Evolutionary conservation across 2,888 invertebrate genomes (phyloP).

Genomic region (Helleia helle): DNA sequence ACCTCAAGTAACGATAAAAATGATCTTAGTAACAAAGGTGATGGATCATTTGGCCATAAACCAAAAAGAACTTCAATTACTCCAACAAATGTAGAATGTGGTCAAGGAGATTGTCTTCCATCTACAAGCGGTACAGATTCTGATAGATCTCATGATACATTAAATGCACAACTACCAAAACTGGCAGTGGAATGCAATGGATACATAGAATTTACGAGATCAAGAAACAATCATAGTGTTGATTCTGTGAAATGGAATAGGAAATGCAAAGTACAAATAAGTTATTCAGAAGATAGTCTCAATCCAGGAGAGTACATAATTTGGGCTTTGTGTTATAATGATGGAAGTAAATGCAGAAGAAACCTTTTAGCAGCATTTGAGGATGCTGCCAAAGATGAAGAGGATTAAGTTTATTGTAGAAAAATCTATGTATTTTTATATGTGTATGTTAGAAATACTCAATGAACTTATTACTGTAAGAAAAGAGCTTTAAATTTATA

Average conservation of each 20-base stretch:
- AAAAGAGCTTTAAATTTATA: too few species aligned
- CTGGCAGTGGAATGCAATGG: conserved; percentile 62
- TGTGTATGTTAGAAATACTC: conserved; percentile 16
- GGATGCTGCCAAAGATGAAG: conserved; percentile 42
- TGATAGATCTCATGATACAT: conserved; percentile 46
- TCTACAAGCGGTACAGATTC: conserved; percentile 57
- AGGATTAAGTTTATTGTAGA: neutral
- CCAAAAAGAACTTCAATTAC: conserved; percentile 29
- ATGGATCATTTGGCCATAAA: conserved; percentile 28
- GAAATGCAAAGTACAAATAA: conserved; percentile 76
- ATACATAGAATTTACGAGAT: conserved; percentile 55
- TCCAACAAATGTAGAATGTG: conserved; percentile 53
- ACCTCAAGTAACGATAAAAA: conserved; percentile 27
- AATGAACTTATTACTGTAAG: too few species aligned
- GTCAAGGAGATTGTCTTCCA: conserved; percentile 63
- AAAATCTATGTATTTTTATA: neutral
- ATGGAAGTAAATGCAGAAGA: conserved; percentile 73
- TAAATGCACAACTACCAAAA: conserved; percentile 55
- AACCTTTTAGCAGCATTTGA: conserved; percentile 72
- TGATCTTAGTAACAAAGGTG: conserved; percentile 45
- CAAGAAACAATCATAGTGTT: conserved; percentile 41
- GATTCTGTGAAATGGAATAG: conserved; percentile 74
- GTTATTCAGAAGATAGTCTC: conserved; percentile 69
- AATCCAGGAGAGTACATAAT: conserved; percentile 73
- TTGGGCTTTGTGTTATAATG: conserved; percentile 75